A percentile compares a stretch with the other conserved stretches of the same genome.
Conservation (phyloP, 2,888 invertebrate species). For the Lamellibrachia columna region DNA sequence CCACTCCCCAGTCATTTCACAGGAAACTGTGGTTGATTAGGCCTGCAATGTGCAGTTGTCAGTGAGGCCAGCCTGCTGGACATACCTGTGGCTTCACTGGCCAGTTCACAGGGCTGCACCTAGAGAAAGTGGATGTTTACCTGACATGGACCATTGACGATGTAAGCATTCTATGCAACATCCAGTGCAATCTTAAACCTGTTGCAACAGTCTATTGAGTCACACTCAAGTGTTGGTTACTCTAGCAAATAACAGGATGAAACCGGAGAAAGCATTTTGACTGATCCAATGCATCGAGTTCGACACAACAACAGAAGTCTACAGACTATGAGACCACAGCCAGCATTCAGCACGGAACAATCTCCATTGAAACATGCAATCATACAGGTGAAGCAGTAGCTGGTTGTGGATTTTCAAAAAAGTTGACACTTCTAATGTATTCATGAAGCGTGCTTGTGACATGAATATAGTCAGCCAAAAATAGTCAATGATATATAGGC, state of each 20-base stretch:
- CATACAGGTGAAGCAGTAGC: background rate
- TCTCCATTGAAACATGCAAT: background rate
- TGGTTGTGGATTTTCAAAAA: background rate
- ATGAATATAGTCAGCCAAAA: background rate
- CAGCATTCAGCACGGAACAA: background rate
- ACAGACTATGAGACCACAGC: background rate
- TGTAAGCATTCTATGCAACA: background rate
- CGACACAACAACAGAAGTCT: background rate
- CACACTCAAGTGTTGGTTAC: background rate
- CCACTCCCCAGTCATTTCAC: background rate
- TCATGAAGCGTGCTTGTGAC: background rate
- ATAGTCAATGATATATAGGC: background rate
- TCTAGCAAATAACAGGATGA: background rate
- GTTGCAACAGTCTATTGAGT: background rate
- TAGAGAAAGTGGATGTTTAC: background rate
- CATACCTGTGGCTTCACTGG: conserved; percentile 10
- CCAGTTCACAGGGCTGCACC: background rate
- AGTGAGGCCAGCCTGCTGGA: background rate
- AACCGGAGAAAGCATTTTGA: background rate
- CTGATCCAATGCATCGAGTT: background rate
- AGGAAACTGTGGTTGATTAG: background rate
- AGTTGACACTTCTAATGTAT: background rate
- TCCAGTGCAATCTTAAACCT: background rate
- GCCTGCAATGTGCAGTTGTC: background rate
- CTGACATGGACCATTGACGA: background rate